Conservation (phyloP, 2,113 vertebrate genomes). For the Paratilapia polleni region DNA sequence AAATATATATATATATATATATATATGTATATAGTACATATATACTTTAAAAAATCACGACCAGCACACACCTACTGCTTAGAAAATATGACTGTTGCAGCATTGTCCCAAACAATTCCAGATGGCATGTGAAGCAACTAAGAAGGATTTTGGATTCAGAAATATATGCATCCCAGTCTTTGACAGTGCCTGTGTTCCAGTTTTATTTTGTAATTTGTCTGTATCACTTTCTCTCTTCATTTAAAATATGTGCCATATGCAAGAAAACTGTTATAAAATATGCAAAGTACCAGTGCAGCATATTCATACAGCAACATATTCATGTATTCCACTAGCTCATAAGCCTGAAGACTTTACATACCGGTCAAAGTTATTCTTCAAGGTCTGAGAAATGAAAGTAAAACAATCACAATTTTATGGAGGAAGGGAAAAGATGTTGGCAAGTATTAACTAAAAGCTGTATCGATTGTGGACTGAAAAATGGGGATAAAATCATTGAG, state of each 20-base stretch:
- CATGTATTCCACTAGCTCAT: constrained; percentile 1
- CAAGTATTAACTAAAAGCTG: constrained; percentile 34
- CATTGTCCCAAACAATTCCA: constrained; percentile 70
- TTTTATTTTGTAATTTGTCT: constrained; percentile 67
- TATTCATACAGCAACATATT: constrained; percentile 26
- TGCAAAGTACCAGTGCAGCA: constrained; percentile 37
- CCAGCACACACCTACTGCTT: too few species aligned
- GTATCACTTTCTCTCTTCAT: constrained; percentile 61
- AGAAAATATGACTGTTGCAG: constrained; percentile 46
- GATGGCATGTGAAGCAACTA: constrained; percentile 60
- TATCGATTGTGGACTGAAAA: constrained; percentile 38
- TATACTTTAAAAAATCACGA: too few species aligned
- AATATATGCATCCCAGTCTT: constrained; percentile 54
- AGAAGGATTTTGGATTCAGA: constrained; percentile 60
- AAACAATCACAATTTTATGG: constrained; percentile 51
- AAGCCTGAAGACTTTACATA: background rate
- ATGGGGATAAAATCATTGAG: constrained; percentile 64
- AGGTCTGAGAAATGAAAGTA: constrained; percentile 35
- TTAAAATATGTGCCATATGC: constrained; percentile 55
- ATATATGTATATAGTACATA: too few species aligned
- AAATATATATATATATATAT: too few species aligned
- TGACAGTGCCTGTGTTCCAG: constrained; percentile 60
- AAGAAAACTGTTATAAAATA: constrained; percentile 39
- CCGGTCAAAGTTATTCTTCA: constrained; percentile 44
- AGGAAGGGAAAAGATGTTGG: constrained; percentile 34